Conservation (phyloP, 2,113 vertebrate species). For the Saccopteryx bilineata region DNA sequence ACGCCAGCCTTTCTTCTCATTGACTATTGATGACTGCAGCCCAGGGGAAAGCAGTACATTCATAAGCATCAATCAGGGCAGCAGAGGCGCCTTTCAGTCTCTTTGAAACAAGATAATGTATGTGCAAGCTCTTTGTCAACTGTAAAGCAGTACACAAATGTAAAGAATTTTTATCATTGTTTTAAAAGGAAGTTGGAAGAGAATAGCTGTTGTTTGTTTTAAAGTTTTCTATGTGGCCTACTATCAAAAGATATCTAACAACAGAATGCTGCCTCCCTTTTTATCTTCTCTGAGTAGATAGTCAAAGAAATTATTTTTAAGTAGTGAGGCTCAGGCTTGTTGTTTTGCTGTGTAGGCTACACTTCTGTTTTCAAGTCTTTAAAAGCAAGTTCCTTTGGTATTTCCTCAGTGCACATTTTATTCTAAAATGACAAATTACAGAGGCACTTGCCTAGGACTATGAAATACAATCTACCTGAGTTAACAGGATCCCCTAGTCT, state of each 20-base stretch:
- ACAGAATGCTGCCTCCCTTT: constrained; percentile 40
- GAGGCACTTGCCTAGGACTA: neutral
- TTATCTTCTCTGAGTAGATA: neutral
- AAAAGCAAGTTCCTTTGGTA: constrained; percentile 40
- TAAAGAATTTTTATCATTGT: constrained; percentile 74
- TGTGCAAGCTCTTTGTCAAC: constrained; percentile 81
- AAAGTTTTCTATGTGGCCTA: constrained; percentile 20
- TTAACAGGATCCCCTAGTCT: neutral
- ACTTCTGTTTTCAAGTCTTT: constrained; percentile 41
- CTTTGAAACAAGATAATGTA: constrained; percentile 80
- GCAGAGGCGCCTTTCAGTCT: constrained; percentile 76
- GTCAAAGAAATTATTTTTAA: constrained; percentile 44
- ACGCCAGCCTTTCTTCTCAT: constrained; percentile 57
- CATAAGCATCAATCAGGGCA: constrained; percentile 80
- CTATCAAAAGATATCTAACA: neutral
- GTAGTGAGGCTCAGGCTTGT: neutral
- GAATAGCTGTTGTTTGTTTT: constrained; percentile 64
- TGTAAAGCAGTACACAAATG: constrained; percentile 75
- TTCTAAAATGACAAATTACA: constrained; percentile 41
- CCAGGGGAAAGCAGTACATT: constrained; percentile 68
- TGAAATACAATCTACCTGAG: neutral
- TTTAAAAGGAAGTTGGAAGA: constrained; percentile 69
- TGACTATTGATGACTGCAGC: constrained; percentile 83
- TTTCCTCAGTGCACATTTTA: constrained; percentile 36
- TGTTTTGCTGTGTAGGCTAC: neutral